Evolutionary conservation across 2,797 vertebrate species (phyloP).

Genomic region (Bovichtus variegatus): DNA sequence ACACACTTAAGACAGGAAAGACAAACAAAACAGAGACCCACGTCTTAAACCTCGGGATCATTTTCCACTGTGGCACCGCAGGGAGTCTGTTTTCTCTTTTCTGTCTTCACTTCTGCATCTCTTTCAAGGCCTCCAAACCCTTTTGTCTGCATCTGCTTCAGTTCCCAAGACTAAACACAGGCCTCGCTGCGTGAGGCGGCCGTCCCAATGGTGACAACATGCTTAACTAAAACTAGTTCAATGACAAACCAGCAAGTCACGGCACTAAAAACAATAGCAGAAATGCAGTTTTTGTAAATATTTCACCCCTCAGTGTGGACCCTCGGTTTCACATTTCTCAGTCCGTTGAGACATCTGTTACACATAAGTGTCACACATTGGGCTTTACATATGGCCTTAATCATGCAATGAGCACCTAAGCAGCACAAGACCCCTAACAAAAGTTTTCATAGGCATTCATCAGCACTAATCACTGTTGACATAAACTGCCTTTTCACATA

Average conservation of each 20-base stretch:
- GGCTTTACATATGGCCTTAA: slow-evolving; percentile 80
- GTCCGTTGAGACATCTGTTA: slow-evolving; percentile 71
- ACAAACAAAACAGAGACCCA: slow-evolving; percentile 78
- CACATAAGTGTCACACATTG: slow-evolving; percentile 62
- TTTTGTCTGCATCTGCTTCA: slow-evolving; percentile 83
- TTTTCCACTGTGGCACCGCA: slow-evolving; percentile 78
- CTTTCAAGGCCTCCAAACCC: slow-evolving; percentile 70
- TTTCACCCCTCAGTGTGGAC: slow-evolving; percentile 37
- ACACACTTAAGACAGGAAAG: slow-evolving; percentile 78
- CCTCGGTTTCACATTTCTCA: slow-evolving; percentile 50
- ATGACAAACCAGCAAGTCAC: slow-evolving; percentile 31
- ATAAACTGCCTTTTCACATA: slow-evolving; percentile 81
- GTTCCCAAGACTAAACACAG: slow-evolving; percentile 82
- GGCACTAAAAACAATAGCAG: slow-evolving; percentile 41
- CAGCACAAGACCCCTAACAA: slow-evolving; percentile 69
- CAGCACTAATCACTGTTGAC: slow-evolving; percentile 82
- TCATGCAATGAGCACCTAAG: slow-evolving; percentile 71
- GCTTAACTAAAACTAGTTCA: slow-evolving; percentile 60
- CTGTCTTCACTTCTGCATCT: slow-evolving; percentile 74
- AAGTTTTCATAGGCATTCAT: slow-evolving; percentile 79
- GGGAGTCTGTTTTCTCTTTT: slow-evolving; percentile 78
- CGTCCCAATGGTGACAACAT: slow-evolving; percentile 64
- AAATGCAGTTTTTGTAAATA: slow-evolving; percentile 42
- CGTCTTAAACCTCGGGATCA: slow-evolving; percentile 80
- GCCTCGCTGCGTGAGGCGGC: slow-evolving; percentile 58